Conservation (phyloP, 2,113 vertebrate genomes). For the Edolisoma coerulescens region DNA sequence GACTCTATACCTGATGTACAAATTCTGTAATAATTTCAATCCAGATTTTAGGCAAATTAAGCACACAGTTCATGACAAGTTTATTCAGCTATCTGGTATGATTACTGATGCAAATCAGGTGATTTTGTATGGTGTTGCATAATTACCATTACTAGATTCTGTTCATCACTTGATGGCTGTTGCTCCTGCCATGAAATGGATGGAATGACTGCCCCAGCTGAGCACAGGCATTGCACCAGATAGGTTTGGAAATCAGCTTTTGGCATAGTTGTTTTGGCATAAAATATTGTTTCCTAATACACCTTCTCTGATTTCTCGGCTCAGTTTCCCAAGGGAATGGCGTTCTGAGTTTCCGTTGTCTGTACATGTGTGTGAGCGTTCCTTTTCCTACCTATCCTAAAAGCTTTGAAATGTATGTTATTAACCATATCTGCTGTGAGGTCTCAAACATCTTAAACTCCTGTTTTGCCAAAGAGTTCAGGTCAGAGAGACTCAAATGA, state of each 20-base stretch:
- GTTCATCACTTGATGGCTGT: background rate
- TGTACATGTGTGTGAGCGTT: background rate
- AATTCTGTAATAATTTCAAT: background rate
- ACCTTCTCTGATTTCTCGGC: background rate
- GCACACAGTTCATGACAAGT: background rate
- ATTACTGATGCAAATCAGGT: slow-evolving; percentile 6
- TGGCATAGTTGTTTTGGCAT: background rate
- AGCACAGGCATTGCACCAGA: background rate
- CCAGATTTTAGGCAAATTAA: background rate
- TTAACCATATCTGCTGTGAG: background rate
- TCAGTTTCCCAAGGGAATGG: background rate
- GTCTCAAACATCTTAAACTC: background rate
- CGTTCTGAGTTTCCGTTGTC: background rate
- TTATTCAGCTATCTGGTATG: background rate
- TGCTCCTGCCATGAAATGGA: background rate
- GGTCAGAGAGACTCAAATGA: background rate
- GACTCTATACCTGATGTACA: background rate
- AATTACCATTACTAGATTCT: background rate
- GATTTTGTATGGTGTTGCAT: background rate
- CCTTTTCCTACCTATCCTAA: background rate
- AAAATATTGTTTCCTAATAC: background rate
- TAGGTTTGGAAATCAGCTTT: background rate
- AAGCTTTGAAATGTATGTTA: background rate
- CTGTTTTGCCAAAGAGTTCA: background rate
- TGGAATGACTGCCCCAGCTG: background rate